phyloP scores from a whole-genome alignment of 1,140 invertebrate species.

The Ostrea edulis region DNA sequence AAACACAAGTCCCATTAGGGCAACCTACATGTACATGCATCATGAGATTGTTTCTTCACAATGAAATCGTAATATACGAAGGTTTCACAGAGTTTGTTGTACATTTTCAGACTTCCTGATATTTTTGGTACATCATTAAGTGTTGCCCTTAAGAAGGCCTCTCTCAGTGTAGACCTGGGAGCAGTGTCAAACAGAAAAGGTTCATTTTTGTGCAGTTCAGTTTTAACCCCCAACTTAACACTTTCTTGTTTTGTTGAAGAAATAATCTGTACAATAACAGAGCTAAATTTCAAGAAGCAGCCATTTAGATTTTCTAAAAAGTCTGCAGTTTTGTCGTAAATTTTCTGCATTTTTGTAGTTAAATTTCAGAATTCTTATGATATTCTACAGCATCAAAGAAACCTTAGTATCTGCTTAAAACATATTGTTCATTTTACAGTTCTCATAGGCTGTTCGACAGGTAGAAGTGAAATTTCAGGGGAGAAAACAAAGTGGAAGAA shows the following conservation, averaged over 20 bases:
- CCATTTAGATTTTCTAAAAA: not conserved
- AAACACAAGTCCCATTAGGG: too few relatives aligned
- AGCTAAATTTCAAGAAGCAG: not conserved
- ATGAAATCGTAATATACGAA: not conserved
- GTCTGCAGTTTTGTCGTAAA: not conserved
- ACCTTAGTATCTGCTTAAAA: too few relatives aligned
- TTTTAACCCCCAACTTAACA: slow-evolving; percentile 8
- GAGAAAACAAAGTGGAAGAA: slow-evolving; percentile 2
- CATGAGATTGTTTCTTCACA: too few relatives aligned
- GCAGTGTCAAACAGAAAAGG: slow-evolving; percentile 27
- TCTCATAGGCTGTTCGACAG: not conserved
- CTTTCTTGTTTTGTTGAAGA: not conserved
- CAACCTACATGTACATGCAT: too few relatives aligned
- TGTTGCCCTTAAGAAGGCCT: not conserved
- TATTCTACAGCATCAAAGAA: too few relatives aligned
- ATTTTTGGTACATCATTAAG: slow-evolving; percentile 25
- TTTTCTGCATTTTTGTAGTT: not conserved
- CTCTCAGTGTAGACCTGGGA: slow-evolving; percentile 23
- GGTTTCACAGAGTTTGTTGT: not conserved
- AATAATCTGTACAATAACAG: slow-evolving; percentile 23
- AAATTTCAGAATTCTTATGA: too few relatives aligned
- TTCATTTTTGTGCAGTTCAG: slow-evolving; percentile 1
- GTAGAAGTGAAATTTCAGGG: not conserved
- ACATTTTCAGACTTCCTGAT: slow-evolving; percentile 31
- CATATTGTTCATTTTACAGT: not conserved